Percentiles rank a stretch among this genome's conserved stretches.
phyloP scores from a whole-genome alignment of 1,140 invertebrate species.

The Conus betulinus region DNA sequence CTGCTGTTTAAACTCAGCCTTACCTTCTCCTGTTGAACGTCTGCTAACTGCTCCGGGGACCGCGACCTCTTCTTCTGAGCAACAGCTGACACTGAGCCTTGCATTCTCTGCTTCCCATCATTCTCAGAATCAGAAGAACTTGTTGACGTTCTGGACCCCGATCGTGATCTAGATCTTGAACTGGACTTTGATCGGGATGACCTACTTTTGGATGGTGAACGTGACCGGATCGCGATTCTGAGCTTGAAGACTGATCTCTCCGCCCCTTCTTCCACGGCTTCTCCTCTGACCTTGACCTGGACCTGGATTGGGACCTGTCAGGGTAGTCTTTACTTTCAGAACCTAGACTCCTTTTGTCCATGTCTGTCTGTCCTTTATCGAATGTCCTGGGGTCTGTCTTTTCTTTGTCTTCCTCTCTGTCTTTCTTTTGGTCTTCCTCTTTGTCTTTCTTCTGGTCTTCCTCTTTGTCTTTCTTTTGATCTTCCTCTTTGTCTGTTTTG shows the following conservation, averaged over 20 bases:
- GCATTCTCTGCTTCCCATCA: neutral
- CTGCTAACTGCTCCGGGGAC: neutral
- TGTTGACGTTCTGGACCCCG: conserved; percentile 30
- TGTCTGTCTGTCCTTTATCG: neutral
- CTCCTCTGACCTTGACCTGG: conserved; percentile 23
- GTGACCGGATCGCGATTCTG: conserved; percentile 44
- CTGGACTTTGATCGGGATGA: conserved; percentile 47
- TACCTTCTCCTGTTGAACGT: neutral
- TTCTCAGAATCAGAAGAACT: conserved; percentile 46
- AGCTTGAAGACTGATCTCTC: conserved; percentile 27
- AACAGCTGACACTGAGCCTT: conserved; percentile 14
- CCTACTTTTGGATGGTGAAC: conserved; percentile 44
- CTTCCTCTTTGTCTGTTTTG: too few species aligned
- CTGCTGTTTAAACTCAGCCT: neutral
- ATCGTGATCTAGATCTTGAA: conserved; percentile 47
- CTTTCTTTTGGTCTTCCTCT: neutral
- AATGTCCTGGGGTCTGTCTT: neutral
- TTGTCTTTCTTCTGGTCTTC: neutral
- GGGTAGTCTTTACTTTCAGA: neutral
- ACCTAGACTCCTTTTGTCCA: neutral
- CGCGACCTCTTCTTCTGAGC: neutral
- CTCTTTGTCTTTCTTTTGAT: neutral
- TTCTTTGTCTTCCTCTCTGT: neutral
- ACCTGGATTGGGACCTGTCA: conserved; percentile 13
- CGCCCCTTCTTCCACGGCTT: conserved; percentile 28